Base-by-base conservation (phyloP, 2,113 vertebrate genomes). In the Oplegnathus fasciatus region DNA sequence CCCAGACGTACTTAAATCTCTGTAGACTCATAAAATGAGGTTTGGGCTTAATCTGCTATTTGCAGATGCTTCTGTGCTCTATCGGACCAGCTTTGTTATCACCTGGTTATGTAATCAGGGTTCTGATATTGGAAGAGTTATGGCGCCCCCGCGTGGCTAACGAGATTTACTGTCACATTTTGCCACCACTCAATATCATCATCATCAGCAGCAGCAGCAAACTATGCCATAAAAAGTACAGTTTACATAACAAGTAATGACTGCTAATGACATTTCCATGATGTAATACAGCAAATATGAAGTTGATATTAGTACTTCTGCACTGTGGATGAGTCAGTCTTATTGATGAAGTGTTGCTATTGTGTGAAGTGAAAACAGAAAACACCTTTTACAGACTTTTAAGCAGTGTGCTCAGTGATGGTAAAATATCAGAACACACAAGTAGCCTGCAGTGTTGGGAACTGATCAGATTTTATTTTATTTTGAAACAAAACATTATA, bases 81-180 rank as follows among this genome's bases (percentile, higher is more conserved):
- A 50, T 81, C 64, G 30, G 80, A 83, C 3, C 74, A 58, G 18
- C 30, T 40, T 74, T 80, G 54, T 13, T 54, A 10, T 62, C 86
- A 65, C 73, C 40, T 58, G 6, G 64, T 92, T 89, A 91, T 78
- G 78, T 88, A 91, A 93, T 67, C 18, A 1, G 22, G 1, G 9
- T 6, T 10, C n/a, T 50, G 32, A 24, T 9, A 7, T 30, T 42
- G 60, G 78, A 52, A 71, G 91, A 80, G 78, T 17, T 15, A 28
- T 52, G 50, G 86, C 72, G 89, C 91, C 92, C 85, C 62, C 86
- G 0, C 26, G 66, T 92, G 94, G 91, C 26, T 15, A 8, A 58
- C 0, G 4, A 66, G 2, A 7, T 28, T 20, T 1, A 68, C 15
- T 73, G 75, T 58, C 58, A 46, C 48, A 9, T 34, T 40, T 30